Percentiles rank a stretch among this genome's conserved stretches.
phyloP scores from a whole-genome alignment of 2,888 invertebrate species.

The Hirtodrosophila histrioides region DNA sequence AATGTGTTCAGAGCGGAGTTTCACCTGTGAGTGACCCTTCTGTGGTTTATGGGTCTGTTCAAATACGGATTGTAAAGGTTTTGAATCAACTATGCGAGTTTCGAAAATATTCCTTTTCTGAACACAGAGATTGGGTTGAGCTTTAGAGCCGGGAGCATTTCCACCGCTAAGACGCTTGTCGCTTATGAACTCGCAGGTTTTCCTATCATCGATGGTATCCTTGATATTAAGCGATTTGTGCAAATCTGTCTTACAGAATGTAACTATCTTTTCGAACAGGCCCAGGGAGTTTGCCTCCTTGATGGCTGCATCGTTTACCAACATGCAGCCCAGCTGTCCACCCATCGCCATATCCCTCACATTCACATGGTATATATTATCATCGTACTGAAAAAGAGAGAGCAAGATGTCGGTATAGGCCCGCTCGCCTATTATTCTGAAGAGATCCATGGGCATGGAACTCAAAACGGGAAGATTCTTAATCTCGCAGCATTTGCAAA shows the following conservation, averaged over 20 bases:
- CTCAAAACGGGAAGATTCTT: constrained; percentile 19
- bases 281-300: constrained; percentile 43
- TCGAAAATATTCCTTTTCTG: too few species aligned
- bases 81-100: too few species aligned
- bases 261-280: constrained; percentile 57
- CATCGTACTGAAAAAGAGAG: constrained; percentile 61
- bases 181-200: constrained; percentile 54
- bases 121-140: neutral
- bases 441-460: constrained; percentile 40
- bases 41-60: too few species aligned
- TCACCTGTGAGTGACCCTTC: too few species aligned
- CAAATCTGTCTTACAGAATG: constrained; percentile 58
- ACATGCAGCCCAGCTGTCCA: constrained; percentile 58
- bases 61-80: too few species aligned
- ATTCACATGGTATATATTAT: constrained; percentile 75
- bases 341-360: constrained; percentile 47
- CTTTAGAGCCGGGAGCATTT: rapidly evolving
- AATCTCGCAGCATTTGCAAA: constrained; percentile 57
- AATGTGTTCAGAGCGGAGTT: too few species aligned
- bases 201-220: constrained; percentile 25
- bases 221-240: constrained; percentile 32
- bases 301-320: constrained; percentile 65
- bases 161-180: constrained; percentile 31
- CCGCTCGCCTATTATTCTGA: constrained; percentile 30
- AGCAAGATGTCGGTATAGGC: constrained; percentile 46